These are phyloP conservation scores for Saimiri boliviensis DNA, from an alignment of 2,113 vertebrate genomes.

Conservation along the genomic window DNA sequence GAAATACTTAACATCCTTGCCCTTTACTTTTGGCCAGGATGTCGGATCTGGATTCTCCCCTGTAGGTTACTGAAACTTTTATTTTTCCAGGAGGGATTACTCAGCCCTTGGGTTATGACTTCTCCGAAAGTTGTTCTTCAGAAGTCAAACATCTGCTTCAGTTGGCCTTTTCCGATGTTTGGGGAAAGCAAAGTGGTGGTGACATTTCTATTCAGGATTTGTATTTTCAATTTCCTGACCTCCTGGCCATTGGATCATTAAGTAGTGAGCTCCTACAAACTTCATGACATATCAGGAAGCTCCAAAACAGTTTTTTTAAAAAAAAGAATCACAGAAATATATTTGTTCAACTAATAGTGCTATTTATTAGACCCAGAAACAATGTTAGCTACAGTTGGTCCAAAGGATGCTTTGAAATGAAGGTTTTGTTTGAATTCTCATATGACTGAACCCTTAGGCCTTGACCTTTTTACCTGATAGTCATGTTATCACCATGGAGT, in stretches of 20 bases:
- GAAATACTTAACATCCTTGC: not conserved
- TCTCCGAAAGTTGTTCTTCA: not conserved
- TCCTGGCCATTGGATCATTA: not conserved
- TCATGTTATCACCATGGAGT: not conserved
- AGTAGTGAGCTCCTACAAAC: not conserved
- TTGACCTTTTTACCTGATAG: not conserved
- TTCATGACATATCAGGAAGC: not conserved
- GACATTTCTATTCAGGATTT: constrained; percentile 27
- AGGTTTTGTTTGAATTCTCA: constrained; percentile 1
- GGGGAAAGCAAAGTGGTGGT: not conserved
- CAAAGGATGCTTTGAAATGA: not conserved
- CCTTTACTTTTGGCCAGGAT: constrained; percentile 34
- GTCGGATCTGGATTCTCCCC: not conserved
- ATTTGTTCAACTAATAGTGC: not conserved
- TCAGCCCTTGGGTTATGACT: constrained; percentile 1
- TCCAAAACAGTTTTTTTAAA: constrained; percentile 12
- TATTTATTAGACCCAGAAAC: not conserved
- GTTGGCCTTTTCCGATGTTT: constrained; percentile 29
- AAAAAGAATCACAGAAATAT: not conserved
- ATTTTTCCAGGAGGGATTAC: constrained; percentile 28
- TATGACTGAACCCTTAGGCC: not conserved
- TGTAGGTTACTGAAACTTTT: constrained; percentile 32
- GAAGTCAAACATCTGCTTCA: not conserved
- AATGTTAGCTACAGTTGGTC: not conserved
- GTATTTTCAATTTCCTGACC: not conserved